These are phyloP conservation scores for Salminus brasiliensis DNA, from an alignment of 2,113 vertebrate genomes.

Conservation along the genomic window DNA sequence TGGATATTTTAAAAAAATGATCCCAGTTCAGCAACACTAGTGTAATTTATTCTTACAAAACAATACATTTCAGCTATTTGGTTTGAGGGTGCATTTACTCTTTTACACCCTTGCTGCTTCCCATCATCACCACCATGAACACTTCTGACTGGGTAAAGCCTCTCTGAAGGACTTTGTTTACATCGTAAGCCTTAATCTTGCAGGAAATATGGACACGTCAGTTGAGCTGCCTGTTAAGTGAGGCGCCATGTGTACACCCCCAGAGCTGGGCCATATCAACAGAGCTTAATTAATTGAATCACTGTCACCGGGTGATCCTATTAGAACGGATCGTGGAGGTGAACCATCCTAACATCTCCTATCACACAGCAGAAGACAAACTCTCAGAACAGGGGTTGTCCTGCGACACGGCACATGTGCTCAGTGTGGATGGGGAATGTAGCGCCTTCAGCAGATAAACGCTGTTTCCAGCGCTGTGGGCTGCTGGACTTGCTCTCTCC, in stretches of 20 bases:
- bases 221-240: too few relatives aligned
- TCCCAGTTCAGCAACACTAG: too few relatives aligned
- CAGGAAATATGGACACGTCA: too few relatives aligned
- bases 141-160: too few relatives aligned
- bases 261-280: not conserved
- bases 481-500: not conserved
- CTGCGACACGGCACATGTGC: not conserved
- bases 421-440: not conserved
- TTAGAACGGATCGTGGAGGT: not conserved
- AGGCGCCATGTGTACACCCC: not conserved
- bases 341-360: not conserved
- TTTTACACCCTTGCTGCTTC: too few relatives aligned
- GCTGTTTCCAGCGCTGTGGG: not conserved
- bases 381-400: not conserved
- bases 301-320: not conserved
- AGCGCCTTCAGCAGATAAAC: not conserved
- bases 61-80: too few relatives aligned
- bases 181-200: too few relatives aligned
- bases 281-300: constrained; percentile 1
- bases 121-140: too few relatives aligned
- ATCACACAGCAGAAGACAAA: not conserved
- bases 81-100: too few relatives aligned
- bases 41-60: too few relatives aligned
- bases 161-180: too few relatives aligned
- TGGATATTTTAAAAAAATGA: too few relatives aligned